A percentile compares a stretch with the other conserved stretches of the same genome.
These are phyloP conservation scores for Megalonaias nervosa DNA, from an alignment of 1,140 invertebrate genomes.

Conservation along the genomic window DNA sequence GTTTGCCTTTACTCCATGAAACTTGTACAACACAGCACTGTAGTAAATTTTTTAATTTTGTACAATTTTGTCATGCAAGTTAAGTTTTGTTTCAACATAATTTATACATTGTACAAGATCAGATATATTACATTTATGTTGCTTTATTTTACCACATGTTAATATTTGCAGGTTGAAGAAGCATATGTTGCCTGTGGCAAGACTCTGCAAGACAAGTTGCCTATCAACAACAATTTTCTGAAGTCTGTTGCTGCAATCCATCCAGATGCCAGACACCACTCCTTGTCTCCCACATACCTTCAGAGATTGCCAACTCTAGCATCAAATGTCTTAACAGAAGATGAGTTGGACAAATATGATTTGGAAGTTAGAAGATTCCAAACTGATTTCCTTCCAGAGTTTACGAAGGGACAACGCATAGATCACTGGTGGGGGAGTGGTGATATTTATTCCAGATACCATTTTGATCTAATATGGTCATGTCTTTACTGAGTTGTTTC, in stretches of 20 bases:
- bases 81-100: background rate
- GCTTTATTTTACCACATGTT: constrained; percentile 1
- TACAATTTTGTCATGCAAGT: background rate
- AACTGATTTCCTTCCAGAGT: constrained; percentile 11
- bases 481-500: constrained; percentile 32
- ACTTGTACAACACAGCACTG: background rate
- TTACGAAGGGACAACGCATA: constrained; percentile 1
- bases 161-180: constrained; percentile 19
- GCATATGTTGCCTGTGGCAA: constrained; percentile 29
- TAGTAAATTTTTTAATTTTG: background rate
- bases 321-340: constrained; percentile 23
- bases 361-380: constrained; percentile 25
- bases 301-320: constrained; percentile 20
- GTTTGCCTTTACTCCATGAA: constrained; percentile 1
- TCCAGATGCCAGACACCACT: constrained; percentile 29
- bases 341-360: constrained; percentile 21
- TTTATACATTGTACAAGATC: background rate
- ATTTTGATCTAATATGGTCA: constrained; percentile 17
- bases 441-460: constrained; percentile 15
- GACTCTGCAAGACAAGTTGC: constrained; percentile 35
- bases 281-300: constrained; percentile 6
- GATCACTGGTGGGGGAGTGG: constrained; percentile 29
- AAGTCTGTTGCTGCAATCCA: constrained; percentile 32
- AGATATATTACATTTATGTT: background rate
- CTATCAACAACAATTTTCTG: constrained; percentile 29